Percentiles rank a stretch among this genome's conserved stretches.
Evolutionary conservation across 2,113 vertebrate species (phyloP).

Genomic region (Eretmochelys imbricata): DNA sequence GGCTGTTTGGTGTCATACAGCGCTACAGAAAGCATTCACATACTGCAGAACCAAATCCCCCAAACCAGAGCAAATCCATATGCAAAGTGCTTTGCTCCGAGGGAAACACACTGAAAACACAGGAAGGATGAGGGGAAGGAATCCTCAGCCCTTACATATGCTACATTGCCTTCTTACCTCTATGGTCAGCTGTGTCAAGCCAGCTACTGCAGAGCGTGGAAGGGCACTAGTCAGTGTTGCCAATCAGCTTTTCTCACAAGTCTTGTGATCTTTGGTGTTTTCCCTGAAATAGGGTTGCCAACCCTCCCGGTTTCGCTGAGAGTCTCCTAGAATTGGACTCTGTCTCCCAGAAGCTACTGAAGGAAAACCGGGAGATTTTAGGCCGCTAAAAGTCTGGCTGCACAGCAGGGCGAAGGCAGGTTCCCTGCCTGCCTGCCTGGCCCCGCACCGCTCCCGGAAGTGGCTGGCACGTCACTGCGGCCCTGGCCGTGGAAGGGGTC

Average conservation of each 20-base stretch:
- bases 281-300: neutral
- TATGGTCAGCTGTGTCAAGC: rapidly evolving
- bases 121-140: neutral
- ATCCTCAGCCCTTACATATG: neutral
- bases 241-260: neutral
- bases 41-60: neutral
- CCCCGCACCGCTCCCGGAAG: too few relatives aligned
- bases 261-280: neutral
- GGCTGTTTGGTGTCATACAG: neutral
- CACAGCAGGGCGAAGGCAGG: too few relatives aligned
- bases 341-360: too few relatives aligned
- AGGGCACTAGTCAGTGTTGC: neutral
- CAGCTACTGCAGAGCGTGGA: neutral
- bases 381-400: too few relatives aligned
- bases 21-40: neutral
- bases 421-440: too few relatives aligned
- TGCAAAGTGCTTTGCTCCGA: neutral
- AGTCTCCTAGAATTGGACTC: too few relatives aligned
- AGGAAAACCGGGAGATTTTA: too few relatives aligned
- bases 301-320: too few relatives aligned
- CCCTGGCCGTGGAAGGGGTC: too few relatives aligned
- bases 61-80: neutral
- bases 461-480: too few relatives aligned
- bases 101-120: neutral
- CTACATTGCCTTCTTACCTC: neutral